These are phyloP conservation scores for Anguilla marmorata DNA, from an alignment of 2,797 vertebrate species.

Conservation along the genomic window DNA sequence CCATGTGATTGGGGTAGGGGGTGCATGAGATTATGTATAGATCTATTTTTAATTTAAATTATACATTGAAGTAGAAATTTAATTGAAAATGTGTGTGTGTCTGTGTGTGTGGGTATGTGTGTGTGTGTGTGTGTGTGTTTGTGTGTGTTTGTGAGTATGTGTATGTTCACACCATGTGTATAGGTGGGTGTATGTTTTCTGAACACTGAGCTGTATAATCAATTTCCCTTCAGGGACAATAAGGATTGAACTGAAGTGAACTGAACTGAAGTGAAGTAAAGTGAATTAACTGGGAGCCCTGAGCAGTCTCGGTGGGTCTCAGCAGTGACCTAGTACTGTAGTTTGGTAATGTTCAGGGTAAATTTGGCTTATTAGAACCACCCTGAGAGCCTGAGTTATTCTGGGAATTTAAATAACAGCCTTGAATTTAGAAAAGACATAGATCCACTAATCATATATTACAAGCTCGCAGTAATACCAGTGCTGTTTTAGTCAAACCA, in stretches of 20 bases:
- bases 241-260: not conserved
- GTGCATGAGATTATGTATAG: too few species aligned
- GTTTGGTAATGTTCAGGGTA: not conserved
- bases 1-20: too few species aligned
- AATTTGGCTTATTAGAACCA: constrained; percentile 1
- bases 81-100: too few species aligned
- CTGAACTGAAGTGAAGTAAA: not conserved
- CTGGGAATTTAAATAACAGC: constrained; percentile 16
- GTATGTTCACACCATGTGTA: not conserved
- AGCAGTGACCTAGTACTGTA: not conserved
- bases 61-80: too few species aligned
- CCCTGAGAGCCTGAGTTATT: not conserved
- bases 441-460: constrained; percentile 16
- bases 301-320: not conserved
- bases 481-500: not conserved
- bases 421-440: not conserved
- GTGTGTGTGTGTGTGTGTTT: too few species aligned
- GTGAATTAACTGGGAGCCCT: not conserved
- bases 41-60: too few species aligned
- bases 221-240: not conserved
- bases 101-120: too few species aligned
- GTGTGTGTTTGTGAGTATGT: not conserved
- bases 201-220: not conserved
- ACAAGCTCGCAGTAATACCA: not conserved
- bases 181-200: not conserved